These are phyloP conservation scores for Ectropis crepuscularia DNA, from an alignment of 2,888 invertebrate species.

Conservation along the genomic window DNA sequence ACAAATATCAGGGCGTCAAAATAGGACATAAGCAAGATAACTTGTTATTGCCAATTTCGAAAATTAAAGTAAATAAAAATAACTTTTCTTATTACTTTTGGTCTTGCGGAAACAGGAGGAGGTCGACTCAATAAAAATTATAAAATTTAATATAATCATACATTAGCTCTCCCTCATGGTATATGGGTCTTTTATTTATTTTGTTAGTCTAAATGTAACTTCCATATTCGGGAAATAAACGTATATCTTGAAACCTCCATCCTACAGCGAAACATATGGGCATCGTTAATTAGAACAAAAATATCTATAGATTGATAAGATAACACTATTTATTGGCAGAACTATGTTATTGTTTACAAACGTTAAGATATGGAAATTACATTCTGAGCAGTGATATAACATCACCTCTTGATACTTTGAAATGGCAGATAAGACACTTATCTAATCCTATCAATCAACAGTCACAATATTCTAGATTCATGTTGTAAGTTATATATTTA, in stretches of 20 bases:
- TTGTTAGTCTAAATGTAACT: constrained; percentile 58
- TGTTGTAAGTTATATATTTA: constrained; percentile 3
- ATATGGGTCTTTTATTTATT: constrained; percentile 48
- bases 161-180: constrained; percentile 75
- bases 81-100: constrained; percentile 52
- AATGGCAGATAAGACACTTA: constrained; percentile 2
- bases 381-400: constrained; percentile 21
- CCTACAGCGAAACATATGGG: constrained; percentile 28
- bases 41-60: constrained; percentile 37
- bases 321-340: constrained; percentile 9
- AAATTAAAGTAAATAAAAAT: constrained; percentile 55
- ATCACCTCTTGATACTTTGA: neutral
- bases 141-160: constrained; percentile 54
- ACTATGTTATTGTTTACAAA: constrained; percentile 13
- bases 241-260: constrained; percentile 48
- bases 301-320: constrained; percentile 3
- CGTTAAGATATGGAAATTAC: constrained; percentile 68
- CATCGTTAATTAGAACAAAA: neutral
- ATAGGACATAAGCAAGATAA: constrained; percentile 61
- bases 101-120: constrained; percentile 81
- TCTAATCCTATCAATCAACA: constrained; percentile 2
- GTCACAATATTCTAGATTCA: neutral
- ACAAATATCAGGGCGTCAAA: constrained; percentile 77
- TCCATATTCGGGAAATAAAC: constrained; percentile 54
- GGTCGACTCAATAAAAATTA: constrained; percentile 62